Evolutionary conservation across 2,797 vertebrate species (phyloP), one percentile per base, ranked within the genome.

Genomic region (Crocidura indochinensis): DNA sequence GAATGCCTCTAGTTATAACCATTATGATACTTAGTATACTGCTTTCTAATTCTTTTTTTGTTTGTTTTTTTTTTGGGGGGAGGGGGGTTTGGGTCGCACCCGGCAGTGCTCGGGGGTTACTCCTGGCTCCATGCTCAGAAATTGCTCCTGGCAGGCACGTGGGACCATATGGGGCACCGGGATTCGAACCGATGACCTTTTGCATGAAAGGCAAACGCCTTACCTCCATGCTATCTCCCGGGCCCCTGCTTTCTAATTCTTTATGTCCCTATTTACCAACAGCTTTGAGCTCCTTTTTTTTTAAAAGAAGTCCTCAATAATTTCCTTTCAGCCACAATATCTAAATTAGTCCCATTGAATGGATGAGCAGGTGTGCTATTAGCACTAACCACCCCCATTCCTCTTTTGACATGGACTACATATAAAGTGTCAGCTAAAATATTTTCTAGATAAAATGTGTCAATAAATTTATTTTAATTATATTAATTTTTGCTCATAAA

Each of bases 381-480:
- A 74, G 47, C n/a, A 80, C 31, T 29, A 14, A 64, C 29, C 2
- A 65, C 62, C 31, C 8, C 19, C 27, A 38, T 56, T 84, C 22
- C 3, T 71, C 27, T 15, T 56, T 24, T 87, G 67, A 6, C 26
- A 80, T 14, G 29, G 12, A 60, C 83, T 1, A 77, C 47, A 19
- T 80, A 10, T 10, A 44, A 89, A 82, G 19, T 65, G 20, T 11
- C 38, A 72, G 46, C 1, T 19, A 87, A 73, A 79, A 69, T 17
- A 14, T 68, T 80, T 73, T 56, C 44, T 88, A 65, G 14, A 26
- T 31, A 60, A 19, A 9, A 79, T 76, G n/a, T 46, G 83, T 90
- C 49, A 90, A 44, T n/a, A 75, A 19, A 31, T 46, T 90, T 87
- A 68, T 87, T 75, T 12, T 24, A 69, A 88, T 76, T 81, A 68